A percentile compares a stretch with the other conserved stretches of the same genome.
Evolutionary conservation across 2,113 vertebrate genomes (phyloP).

Genomic region (Bos javanicus): DNA sequence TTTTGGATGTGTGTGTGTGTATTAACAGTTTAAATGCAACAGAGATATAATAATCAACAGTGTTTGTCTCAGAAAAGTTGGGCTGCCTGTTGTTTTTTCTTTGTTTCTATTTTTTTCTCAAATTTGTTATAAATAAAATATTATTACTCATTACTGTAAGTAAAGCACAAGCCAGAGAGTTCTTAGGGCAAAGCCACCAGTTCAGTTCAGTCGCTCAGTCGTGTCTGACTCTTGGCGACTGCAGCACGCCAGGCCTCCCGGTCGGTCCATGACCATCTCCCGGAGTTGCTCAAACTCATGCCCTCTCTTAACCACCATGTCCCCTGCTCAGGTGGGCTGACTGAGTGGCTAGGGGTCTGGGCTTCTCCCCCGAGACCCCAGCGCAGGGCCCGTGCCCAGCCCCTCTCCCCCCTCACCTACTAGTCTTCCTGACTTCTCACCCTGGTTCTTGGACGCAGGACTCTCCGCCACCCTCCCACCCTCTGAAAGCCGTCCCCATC

Average conservation of each 20-base stretch:
- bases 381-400: fast-evolving
- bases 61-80: neutral
- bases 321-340: neutral
- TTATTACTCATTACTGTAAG: neutral
- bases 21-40: neutral
- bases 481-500: constrained; percentile 92
- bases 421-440: neutral
- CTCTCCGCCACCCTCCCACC: constrained; percentile 78
- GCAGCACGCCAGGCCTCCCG: neutral
- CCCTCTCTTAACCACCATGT: neutral
- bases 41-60: neutral
- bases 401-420: neutral
- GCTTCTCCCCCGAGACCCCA: neutral
- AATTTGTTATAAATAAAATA: neutral
- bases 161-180: neutral
- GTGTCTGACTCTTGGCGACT: neutral
- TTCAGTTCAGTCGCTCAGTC: neutral
- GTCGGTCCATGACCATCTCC: neutral
- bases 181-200: neutral
- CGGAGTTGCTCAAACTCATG: neutral
- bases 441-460: constrained; percentile 80
- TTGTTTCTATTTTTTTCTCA: neutral
- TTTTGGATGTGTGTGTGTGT: neutral
- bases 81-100: neutral
- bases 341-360: neutral